Evolutionary conservation across 2,113 vertebrate species (phyloP).

Genomic region (Clarias magur): DNA sequence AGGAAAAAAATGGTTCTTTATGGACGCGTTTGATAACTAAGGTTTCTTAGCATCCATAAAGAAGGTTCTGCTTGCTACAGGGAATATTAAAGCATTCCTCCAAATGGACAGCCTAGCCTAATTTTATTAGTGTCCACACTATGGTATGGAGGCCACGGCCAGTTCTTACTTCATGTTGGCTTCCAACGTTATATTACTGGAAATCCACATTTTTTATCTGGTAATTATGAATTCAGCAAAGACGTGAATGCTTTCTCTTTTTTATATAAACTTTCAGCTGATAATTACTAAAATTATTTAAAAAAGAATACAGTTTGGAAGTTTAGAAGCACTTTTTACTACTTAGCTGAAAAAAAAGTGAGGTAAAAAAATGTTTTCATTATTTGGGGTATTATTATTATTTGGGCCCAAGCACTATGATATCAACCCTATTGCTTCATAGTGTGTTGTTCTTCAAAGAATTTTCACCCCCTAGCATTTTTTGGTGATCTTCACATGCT

Average conservation of each 20-base stretch:
- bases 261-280: not conserved
- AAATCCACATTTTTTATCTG: not conserved
- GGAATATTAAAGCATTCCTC: not conserved
- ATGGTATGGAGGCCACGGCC: not conserved
- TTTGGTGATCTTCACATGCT: too few relatives aligned
- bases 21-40: not conserved
- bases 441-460: too few relatives aligned
- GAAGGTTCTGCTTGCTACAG: not conserved
- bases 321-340: not conserved
- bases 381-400: too few relatives aligned
- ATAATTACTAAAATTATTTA: not conserved
- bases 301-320: not conserved
- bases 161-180: not conserved
- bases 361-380: too few relatives aligned
- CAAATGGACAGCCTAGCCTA: not conserved
- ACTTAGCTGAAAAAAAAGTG: not conserved
- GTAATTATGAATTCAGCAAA: not conserved
- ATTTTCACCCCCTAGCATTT: too few relatives aligned
- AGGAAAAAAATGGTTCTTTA: not conserved
- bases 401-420: too few relatives aligned
- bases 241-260: not conserved
- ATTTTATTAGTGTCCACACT: not conserved
- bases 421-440: too few relatives aligned
- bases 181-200: not conserved
- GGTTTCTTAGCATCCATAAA: not conserved